These are phyloP conservation scores for Drosophila triauraria DNA, from an alignment of 1,140 invertebrate species.

Conservation along the genomic window DNA sequence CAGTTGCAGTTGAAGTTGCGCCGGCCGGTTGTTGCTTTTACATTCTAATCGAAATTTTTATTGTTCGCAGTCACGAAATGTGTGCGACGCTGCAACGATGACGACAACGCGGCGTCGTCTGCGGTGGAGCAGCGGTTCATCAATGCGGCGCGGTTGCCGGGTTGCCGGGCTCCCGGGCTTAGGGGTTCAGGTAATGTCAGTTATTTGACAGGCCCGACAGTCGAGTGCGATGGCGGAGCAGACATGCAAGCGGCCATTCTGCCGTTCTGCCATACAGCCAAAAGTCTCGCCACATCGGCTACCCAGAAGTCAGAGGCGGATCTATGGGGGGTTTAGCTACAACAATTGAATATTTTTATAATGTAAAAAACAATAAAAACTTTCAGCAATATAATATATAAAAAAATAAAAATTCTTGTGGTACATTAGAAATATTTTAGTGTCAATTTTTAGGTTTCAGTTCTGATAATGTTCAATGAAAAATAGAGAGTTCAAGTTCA, in stretches of 20 bases:
- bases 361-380: too few species aligned
- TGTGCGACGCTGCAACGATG: constrained; percentile 58
- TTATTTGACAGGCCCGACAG: constrained; percentile 78
- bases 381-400: too few species aligned
- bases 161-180: not conserved
- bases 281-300: constrained; percentile 47
- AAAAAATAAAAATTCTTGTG: too few species aligned
- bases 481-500: too few species aligned
- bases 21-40: constrained; percentile 68
- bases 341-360: not conserved
- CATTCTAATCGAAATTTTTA: constrained; percentile 83
- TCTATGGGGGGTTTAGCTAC: not conserved
- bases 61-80: constrained; percentile 79
- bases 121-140: constrained; percentile 45
- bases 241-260: constrained; percentile 42
- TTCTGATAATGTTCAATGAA: too few species aligned
- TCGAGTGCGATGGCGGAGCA: constrained; percentile 62
- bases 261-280: constrained; percentile 17
- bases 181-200: constrained; percentile 72
- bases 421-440: too few species aligned
- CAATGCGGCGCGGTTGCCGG: not conserved
- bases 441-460: too few species aligned
- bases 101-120: constrained; percentile 50
- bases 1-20: constrained; percentile 55
- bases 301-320: constrained; percentile 29